phyloP scores from a whole-genome alignment of 1,140 invertebrate genomes.

The Camponotus pennsylvanicus region DNA sequence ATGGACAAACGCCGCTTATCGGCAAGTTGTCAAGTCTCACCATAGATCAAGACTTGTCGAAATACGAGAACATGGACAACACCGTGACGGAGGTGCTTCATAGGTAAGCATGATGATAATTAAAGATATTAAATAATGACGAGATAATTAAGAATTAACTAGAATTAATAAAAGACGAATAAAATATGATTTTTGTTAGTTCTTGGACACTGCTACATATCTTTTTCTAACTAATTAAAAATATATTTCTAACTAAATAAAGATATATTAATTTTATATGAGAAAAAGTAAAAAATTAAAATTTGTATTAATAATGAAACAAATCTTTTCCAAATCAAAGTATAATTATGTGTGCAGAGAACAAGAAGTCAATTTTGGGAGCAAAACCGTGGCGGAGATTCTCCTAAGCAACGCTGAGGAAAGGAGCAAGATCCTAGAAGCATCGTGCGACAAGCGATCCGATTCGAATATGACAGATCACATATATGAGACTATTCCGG shows the following conservation, averaged over 20 bases:
- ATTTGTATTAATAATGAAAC: background rate
- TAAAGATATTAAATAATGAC: background rate
- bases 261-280: background rate
- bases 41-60: conserved; percentile 81
- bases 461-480: conserved; percentile 61
- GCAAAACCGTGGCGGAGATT: conserved; percentile 82
- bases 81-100: conserved; percentile 81
- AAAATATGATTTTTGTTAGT: background rate
- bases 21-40: conserved; percentile 80
- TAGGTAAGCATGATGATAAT: conserved; percentile 69
- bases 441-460: conserved; percentile 32
- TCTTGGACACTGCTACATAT: background rate
- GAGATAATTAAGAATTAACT: background rate
- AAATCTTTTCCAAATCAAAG: background rate
- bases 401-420: conserved; percentile 79
- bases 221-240: background rate
- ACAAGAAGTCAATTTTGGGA: conserved; percentile 75
- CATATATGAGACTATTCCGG: conserved; percentile 79
- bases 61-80: conserved; percentile 83
- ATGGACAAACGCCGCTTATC: conserved; percentile 79
- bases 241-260: background rate
- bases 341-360: conserved; percentile 67
- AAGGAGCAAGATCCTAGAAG: conserved; percentile 73
- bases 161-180: background rate
- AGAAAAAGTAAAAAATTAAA: background rate